Evolutionary conservation across 2,888 invertebrate species (phyloP).

Genomic region (Drosophila peninsularis): DNA sequence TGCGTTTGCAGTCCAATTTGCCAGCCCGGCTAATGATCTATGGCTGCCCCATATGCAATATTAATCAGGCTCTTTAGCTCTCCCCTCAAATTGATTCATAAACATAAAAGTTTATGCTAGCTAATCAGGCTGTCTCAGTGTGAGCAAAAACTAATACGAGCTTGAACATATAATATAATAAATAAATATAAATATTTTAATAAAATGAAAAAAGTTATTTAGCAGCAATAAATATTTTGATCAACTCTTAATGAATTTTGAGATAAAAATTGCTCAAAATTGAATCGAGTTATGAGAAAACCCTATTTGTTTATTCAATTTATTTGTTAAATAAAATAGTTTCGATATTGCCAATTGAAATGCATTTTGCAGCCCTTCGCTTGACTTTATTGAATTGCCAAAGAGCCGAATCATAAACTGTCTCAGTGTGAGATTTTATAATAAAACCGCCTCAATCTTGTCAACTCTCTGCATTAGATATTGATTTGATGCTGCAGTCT

Average conservation of each 20-base stretch:
- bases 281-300: neutral
- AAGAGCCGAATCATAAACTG: too few species aligned
- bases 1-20: constrained; percentile 49
- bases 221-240: too few species aligned
- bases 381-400: neutral
- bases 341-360: too few species aligned
- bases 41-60: constrained; percentile 17
- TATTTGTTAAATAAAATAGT: too few species aligned
- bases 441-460: constrained; percentile 4
- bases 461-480: neutral
- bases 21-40: constrained; percentile 44
- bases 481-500: constrained; percentile 18
- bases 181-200: too few species aligned
- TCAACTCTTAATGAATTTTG: neutral
- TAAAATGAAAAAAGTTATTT: too few species aligned
- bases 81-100: constrained; percentile 7
- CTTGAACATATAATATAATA: too few species aligned
- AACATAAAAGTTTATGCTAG: constrained; percentile 15
- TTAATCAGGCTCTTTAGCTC: constrained; percentile 15
- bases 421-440: neutral
- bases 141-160: neutral
- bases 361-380: too few species aligned
- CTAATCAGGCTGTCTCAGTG: too few species aligned
- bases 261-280: neutral
- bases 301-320: neutral